These are phyloP conservation scores for Ornithoptera alexandrae DNA, from an alignment of 2,888 invertebrate species.

Conservation along the genomic window DNA sequence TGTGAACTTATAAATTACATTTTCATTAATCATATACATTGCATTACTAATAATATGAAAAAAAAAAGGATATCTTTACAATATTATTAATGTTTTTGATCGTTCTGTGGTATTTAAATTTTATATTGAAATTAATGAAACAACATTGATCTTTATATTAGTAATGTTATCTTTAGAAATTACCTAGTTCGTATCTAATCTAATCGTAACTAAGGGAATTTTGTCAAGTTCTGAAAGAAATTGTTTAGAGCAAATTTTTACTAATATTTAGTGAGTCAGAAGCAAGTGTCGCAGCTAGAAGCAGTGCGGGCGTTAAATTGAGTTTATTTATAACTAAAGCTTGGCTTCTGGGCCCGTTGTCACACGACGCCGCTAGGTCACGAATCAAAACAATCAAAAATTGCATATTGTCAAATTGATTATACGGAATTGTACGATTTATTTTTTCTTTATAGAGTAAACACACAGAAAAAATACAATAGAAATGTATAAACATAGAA, in stretches of 20 bases:
- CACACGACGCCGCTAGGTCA: conserved; percentile 36
- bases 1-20: too few relatives aligned
- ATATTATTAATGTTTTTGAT: too few relatives aligned
- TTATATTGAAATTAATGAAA: too few relatives aligned
- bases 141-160: too few relatives aligned
- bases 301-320: conserved; percentile 34
- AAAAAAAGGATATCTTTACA: too few relatives aligned
- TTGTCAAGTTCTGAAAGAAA: background rate
- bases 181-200: background rate
- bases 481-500: too few relatives aligned
- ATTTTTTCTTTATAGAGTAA: too few relatives aligned
- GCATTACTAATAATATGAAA: too few relatives aligned
- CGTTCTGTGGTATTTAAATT: too few relatives aligned
- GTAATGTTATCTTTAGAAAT: background rate
- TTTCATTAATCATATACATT: too few relatives aligned
- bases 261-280: conserved; percentile 39
- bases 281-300: conserved; percentile 34
- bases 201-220: background rate
- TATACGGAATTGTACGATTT: background rate
- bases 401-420: conserved; percentile 6
- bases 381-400: conserved; percentile 33
- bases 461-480: too few relatives aligned
- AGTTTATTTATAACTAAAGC: conserved; percentile 45
- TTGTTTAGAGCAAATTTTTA: background rate
- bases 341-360: conserved; percentile 34